Base-by-base conservation (phyloP, 2,888 invertebrate species). In the Lasioglossum zephyrum region DNA sequence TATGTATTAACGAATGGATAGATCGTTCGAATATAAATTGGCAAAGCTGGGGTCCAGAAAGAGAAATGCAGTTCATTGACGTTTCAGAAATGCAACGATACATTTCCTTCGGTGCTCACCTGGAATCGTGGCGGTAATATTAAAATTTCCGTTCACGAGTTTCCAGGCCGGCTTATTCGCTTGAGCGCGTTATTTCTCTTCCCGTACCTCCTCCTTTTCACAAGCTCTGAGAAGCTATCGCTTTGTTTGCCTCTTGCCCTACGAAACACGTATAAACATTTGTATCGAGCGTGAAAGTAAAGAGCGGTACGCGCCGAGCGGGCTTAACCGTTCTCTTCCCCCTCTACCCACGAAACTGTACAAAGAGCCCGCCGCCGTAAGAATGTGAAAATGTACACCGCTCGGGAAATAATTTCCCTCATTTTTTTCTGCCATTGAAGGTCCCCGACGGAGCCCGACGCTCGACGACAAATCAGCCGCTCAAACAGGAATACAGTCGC, bases 191-290 rank as follows among this genome's bases (percentile, higher is more conserved):
- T 80, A 77, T 79, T 87, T 80, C 82, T 80, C 82, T 75, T 63
- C 77, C 87, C 70, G 31, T 69, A 26, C 31, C 39, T 26, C 82
- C 4, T 31, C 81, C 84, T 57, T 76, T 60, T 60, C 41, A 60
- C 66, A 49, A 74, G 47, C 86, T 16, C 5, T 79, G 73, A 80
- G 79, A 79, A 90, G 81, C 87, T 91, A 91, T 90, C 90, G 87
- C 79, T 82, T 82, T 91, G 90, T 91, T 90, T 88, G 82, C 86
- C 80, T 81, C 87, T 81, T 84, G 84, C 86, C 77, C 82, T 82
- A 77, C 83, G 53, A 86, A 79, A 88, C 85, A 86, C 86, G 90
- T 91, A 88, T 88, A 91, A 91, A 91, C 90, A 91, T 91, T 90
- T 85, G 86, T 88, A 86, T 91, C 90, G 77, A 74, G 70, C 81